Percentiles rank a stretch among this genome's conserved stretches.
Conservation (phyloP, 2,888 invertebrate genomes). For the Rhamnusium bicolor region DNA sequence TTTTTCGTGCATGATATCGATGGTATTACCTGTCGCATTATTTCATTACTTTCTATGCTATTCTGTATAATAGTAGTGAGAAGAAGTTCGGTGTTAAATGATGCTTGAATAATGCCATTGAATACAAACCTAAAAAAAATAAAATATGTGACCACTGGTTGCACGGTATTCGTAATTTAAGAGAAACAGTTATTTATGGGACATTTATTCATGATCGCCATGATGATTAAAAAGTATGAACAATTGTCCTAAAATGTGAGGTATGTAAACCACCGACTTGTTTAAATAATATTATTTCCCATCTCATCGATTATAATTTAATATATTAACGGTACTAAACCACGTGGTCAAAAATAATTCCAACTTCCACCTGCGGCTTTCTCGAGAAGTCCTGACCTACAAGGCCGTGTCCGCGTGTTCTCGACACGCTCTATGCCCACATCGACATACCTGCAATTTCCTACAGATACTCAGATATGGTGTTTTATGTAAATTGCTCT, state of each 20-base stretch:
- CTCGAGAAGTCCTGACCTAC: slow-evolving; percentile 48
- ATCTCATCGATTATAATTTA: slow-evolving; percentile 23
- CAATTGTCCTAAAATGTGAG: neutral
- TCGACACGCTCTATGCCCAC: slow-evolving; percentile 40
- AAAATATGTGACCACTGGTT: too few species aligned
- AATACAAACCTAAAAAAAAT: too few species aligned
- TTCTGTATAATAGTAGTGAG: too few species aligned
- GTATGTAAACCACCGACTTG: slow-evolving; percentile 10
- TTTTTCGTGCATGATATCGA: too few species aligned
- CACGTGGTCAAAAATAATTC: slow-evolving; percentile 31
- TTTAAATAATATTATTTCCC: neutral
- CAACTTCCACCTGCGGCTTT: slow-evolving; percentile 42
- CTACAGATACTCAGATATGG: neutral
- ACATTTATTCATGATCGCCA: too few species aligned
- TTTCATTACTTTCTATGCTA: too few species aligned
- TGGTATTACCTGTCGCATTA: too few species aligned
- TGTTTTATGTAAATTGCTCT: slow-evolving; percentile 32
- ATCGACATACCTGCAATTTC: slow-evolving; percentile 31
- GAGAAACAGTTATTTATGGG: too few species aligned
- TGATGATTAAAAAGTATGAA: too few species aligned
- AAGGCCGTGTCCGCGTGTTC: slow-evolving; percentile 48
- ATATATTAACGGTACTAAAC: slow-evolving; percentile 38
- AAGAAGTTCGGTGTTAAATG: too few species aligned
- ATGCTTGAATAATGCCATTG: too few species aligned
- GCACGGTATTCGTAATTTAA: too few species aligned